Conservation (phyloP, 1,140 invertebrate genomes). For the Laodelphax striatellus region DNA sequence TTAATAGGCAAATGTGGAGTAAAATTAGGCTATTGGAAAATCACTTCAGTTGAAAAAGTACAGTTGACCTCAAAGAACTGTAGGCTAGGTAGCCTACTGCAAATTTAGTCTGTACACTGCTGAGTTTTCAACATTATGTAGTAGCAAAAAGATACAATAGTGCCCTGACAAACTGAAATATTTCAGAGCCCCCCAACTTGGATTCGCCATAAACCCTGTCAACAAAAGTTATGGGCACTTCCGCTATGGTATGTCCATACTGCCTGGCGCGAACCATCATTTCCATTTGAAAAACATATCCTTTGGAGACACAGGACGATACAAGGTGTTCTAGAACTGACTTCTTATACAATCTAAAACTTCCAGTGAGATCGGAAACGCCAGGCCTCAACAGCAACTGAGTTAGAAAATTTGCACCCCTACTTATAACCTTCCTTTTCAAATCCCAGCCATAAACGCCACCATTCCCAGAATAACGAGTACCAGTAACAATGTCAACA, state of each 20-base stretch:
- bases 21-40: too few species aligned
- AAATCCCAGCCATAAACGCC: conserved; percentile 98
- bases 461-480: conserved; percentile 70
- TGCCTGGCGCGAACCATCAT: conserved; percentile 88
- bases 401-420: conserved; percentile 90
- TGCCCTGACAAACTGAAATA: conserved; percentile 84
- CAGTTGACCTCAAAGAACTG: too few species aligned
- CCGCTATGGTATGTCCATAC: conserved; percentile 74
- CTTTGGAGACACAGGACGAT: conserved; percentile 81
- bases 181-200: conserved; percentile 91
- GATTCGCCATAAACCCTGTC: conserved; percentile 96
- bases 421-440: conserved; percentile 79
- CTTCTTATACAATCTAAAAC: conserved; percentile 91
- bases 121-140: too few species aligned
- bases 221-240: conserved; percentile 97
- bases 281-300: conserved; percentile 99
- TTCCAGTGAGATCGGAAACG: conserved; percentile 95
- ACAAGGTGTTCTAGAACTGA: conserved; percentile 76
- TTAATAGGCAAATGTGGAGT: too few species aligned
- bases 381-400: conserved; percentile 85
- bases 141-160: conserved; percentile 77
- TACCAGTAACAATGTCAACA: conserved; percentile 88
- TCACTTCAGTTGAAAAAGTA: too few species aligned
- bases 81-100: too few species aligned
- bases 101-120: too few species aligned